Percentiles rank a stretch among this genome's conserved stretches.
Evolutionary conservation across 2,113 vertebrate genomes (phyloP).

Genomic region (Polypterus bichir): DNA sequence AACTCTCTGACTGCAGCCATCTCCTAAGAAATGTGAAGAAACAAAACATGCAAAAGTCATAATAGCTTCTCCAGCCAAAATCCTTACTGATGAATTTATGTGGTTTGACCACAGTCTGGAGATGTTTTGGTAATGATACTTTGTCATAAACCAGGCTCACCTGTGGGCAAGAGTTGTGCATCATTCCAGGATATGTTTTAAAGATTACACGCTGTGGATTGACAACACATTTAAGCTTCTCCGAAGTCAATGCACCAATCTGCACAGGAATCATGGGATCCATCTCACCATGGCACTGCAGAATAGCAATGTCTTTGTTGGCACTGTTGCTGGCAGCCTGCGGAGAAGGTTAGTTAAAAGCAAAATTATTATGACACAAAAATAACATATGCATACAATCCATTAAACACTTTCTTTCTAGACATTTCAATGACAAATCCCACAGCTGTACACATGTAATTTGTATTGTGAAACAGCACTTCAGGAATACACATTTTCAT

Average conservation of each 20-base stretch:
- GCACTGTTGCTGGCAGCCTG: constrained; percentile 67
- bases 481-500: too few species aligned
- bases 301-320: constrained; percentile 74
- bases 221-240: constrained; percentile 77
- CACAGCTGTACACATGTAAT: too few species aligned
- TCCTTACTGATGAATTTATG: background rate
- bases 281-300: constrained; percentile 88
- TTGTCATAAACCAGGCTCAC: constrained; percentile 23
- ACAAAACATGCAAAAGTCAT: background rate
- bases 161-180: constrained; percentile 83
- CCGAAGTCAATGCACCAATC: constrained; percentile 75
- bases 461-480: too few species aligned
- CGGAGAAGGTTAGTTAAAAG: too few species aligned
- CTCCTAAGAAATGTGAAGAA: constrained; percentile 57
- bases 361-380: background rate
- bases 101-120: background rate
- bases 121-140: background rate
- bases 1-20: constrained; percentile 90
- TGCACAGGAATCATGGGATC: constrained; percentile 79
- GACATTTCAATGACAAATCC: too few species aligned
- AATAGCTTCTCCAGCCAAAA: background rate
- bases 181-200: constrained; percentile 70
- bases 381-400: too few species aligned
- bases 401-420: too few species aligned
- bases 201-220: constrained; percentile 72